Evolutionary conservation across 2,113 vertebrate species (phyloP).

Genomic region (Fukomys damarensis): DNA sequence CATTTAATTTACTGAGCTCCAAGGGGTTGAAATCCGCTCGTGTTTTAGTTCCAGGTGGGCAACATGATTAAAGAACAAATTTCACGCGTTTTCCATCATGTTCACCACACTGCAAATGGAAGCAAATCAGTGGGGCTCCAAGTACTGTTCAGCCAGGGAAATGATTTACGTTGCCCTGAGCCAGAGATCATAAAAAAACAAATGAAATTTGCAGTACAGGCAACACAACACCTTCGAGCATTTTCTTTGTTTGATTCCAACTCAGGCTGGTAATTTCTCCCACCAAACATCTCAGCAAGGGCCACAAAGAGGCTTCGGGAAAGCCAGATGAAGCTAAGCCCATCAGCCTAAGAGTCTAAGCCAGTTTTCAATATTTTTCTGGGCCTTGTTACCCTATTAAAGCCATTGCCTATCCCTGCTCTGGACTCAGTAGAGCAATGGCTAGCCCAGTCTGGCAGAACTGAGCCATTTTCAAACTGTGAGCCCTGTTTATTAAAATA

Average conservation of each 20-base stretch:
- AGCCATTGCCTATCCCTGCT: not conserved
- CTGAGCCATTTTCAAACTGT: not conserved
- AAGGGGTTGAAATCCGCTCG: not conserved
- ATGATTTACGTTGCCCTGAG: not conserved
- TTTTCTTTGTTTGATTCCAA: conserved; percentile 6
- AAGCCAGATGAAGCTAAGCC: not conserved
- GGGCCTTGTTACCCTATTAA: not conserved
- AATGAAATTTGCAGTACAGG: not conserved
- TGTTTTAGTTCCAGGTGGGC: not conserved
- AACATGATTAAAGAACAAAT: not conserved
- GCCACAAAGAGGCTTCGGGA: not conserved
- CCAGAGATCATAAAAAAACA: not conserved
- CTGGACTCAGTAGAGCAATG: not conserved
- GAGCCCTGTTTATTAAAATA: conserved; percentile 35
- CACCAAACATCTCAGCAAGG: not conserved
- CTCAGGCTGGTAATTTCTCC: conserved; percentile 18
- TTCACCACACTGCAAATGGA: not conserved
- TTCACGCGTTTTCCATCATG: not conserved
- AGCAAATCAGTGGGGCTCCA: not conserved
- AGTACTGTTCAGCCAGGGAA: conserved; percentile 30
- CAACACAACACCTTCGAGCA: not conserved
- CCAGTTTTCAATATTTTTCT: not conserved
- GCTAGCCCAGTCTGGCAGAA: not conserved
- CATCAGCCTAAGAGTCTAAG: not conserved
- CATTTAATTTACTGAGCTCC: conserved; percentile 28